Base-by-base conservation (phyloP, 1,140 invertebrate genomes). In the Hyphantria cunea region DNA sequence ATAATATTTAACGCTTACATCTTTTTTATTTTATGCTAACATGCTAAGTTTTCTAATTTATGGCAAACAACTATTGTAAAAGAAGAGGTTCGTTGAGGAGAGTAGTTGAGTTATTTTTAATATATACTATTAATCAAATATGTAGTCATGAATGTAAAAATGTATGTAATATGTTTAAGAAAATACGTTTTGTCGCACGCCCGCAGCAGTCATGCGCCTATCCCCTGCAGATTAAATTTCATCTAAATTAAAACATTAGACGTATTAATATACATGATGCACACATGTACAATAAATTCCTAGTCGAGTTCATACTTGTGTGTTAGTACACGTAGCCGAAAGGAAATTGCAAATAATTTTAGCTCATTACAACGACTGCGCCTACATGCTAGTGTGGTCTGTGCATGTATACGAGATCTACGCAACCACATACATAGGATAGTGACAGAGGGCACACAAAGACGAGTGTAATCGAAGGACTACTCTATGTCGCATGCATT, bases 291-390 rank as follows among this genome's bases (percentile, higher is more conserved):
- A 25, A 34, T 33, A 33, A 65, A 65, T 65, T 65, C 64, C 55
- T 60, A 53, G 44, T 53, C 45, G 17, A 25, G 17, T 25, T 25
- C 17, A 34, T n/a, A 41, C 51, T 53, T 25, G 37, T 49, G 37
- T 49, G 55, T 42, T 58, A 48, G 45, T 66, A 58, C 63, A 71
- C 66, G 55, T 49, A 70, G 67, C 65, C 45, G 67, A 82, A 78
- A 81, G 79, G 80, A 84, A 85, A 82, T 80, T 79, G 72, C 70
- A 74, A 76, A 81, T 76, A 82, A 82, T 80, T 84, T 82, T 76
- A 82, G 72, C 68, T 67, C 60, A 66, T 70, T 69, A 69, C 61
- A 65, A 70, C 61, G 64, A 73, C 72, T 73, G 69, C 72, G 72
- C 64, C 73, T 78, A 76, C 62, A 66, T 55, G 39, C 42, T 25